Base-by-base conservation (phyloP, 64 coral and sea anemone genomes). In the Pocillopora verrucosa region DNA sequence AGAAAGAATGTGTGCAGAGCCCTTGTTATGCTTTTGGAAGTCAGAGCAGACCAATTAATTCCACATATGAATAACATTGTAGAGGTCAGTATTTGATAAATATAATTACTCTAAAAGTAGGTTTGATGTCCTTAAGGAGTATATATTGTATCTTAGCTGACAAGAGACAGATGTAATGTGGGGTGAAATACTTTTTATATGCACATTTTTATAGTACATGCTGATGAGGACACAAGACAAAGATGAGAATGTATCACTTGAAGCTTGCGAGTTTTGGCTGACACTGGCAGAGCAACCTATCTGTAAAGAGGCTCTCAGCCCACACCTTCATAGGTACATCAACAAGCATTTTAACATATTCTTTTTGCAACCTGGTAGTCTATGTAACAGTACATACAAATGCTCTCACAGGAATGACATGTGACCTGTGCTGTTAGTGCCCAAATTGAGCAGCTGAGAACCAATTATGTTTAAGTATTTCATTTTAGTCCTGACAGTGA, bases 11-110 rank as follows among this genome's bases (percentile, higher is more conserved):
- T 98, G 37, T 98, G 96, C 59, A 90, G 96, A 34, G 96, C 96
- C 16, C 83, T 98, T 76, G 96, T 98, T 51, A 98, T 98, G 96
- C 87, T 98, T 26, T 63, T 98, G 20, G 96, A 98, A 92, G 96
- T 98, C 58, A 88, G 96, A 77, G 90, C 93, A 22, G 96, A 98
- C 17, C 96, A 98, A 61, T 73, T 98, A 11, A 92, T 98, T 57
- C 96, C 96, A 77, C 96, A 98, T 34, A 98, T 98, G 96, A 98
- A 98, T 74, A 94, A 98, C 45, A 98, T 98, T 63, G 92, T 98
- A 24, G 96, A 98, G 96, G 96, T 98, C 14, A 85, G 17, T 51
- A 79, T 75, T 1, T 36, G 3, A 36, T 13, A 4, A 75, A 36
- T 36, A 11, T 60, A 11, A 0, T 79, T 60, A n/a, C n/a, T 30